phyloP scores from a whole-genome alignment of 2,113 vertebrate species.

The Cygnus buccinator region DNA sequence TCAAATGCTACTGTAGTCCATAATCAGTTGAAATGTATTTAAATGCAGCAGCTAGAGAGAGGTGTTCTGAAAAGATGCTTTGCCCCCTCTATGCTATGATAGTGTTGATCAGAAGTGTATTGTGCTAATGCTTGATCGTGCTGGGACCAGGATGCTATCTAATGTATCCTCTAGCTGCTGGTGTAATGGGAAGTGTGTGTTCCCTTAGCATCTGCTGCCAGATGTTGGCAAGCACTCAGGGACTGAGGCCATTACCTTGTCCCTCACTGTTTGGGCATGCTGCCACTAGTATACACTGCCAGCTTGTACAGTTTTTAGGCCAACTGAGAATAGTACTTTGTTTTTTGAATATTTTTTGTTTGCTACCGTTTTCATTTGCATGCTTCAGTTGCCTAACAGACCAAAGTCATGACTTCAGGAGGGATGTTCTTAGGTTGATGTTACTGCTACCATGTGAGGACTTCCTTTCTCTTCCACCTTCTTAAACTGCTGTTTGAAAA shows the following conservation, averaged over 20 bases:
- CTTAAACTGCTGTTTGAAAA: not conserved
- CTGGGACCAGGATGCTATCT: not conserved
- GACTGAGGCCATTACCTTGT: not conserved
- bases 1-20: not conserved
- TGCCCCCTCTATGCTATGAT: not conserved
- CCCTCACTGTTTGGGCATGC: not conserved
- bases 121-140: not conserved
- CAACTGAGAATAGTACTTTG: not conserved
- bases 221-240: not conserved
- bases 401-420: not conserved
- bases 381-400: not conserved
- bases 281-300: not conserved
- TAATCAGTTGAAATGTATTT: not conserved
- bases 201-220: constrained; percentile 6
- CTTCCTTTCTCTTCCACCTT: not conserved
- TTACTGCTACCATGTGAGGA: not conserved
- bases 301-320: not conserved
- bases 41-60: not conserved
- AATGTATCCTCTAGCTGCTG: not conserved
- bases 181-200: not conserved
- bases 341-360: not conserved
- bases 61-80: not conserved
- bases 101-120: not conserved
- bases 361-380: not conserved
- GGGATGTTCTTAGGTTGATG: not conserved